Percentiles rank a stretch among this genome's conserved stretches.
These are phyloP conservation scores for Drosophila pegasa DNA, from an alignment of 2,888 invertebrate genomes.

Conservation along the genomic window DNA sequence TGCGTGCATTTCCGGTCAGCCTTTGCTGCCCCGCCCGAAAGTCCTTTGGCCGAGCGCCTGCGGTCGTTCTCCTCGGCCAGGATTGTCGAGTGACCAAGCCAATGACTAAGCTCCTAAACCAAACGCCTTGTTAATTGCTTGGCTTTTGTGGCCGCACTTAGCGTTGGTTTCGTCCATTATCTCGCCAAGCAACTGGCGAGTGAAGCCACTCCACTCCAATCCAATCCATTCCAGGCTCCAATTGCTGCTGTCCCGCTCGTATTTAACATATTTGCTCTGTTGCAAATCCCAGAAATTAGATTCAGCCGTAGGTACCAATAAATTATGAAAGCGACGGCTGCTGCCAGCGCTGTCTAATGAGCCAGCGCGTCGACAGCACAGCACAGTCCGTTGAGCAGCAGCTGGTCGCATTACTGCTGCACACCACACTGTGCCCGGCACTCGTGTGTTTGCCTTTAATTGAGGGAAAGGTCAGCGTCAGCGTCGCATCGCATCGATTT, in stretches of 20 bases:
- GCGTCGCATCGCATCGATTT: constrained; percentile 76
- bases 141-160: constrained; percentile 62
- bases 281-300: constrained; percentile 67
- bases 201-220: neutral
- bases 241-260: constrained; percentile 8
- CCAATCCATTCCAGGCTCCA: neutral
- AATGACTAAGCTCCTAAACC: constrained; percentile 50
- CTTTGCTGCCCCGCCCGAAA: neutral
- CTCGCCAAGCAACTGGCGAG: constrained; percentile 11
- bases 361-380: constrained; percentile 47
- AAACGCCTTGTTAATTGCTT: constrained; percentile 75
- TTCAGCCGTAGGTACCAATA: constrained; percentile 53
- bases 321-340: constrained; percentile 51
- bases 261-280: constrained; percentile 64
- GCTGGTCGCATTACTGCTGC: constrained; percentile 50
- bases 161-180: constrained; percentile 48
- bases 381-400: constrained; percentile 23
- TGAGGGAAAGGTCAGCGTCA: constrained; percentile 75
- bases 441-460: constrained; percentile 50
- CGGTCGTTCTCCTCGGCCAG: constrained; percentile 55
- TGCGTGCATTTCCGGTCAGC: constrained; percentile 51
- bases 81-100: constrained; percentile 54
- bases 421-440: constrained; percentile 53
- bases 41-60: constrained; percentile 33
- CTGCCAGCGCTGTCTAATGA: constrained; percentile 50